Evolutionary conservation across 2,888 invertebrate species (phyloP).

Genomic region (Eubasilissa splendida): DNA sequence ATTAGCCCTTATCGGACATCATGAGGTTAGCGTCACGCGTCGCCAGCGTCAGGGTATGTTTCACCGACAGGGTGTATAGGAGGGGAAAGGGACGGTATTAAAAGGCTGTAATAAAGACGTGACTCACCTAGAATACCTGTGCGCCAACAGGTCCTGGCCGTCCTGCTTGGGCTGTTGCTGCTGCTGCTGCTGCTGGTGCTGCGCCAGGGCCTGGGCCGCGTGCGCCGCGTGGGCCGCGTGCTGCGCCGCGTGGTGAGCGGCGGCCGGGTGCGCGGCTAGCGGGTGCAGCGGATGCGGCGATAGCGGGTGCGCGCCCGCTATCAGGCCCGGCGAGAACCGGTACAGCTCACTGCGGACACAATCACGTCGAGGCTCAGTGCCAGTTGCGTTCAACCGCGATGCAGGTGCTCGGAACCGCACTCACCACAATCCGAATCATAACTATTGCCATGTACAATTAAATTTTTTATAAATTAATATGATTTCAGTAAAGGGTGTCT

Average conservation of each 20-base stretch:
- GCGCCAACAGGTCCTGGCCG: constrained; percentile 61
- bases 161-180: constrained; percentile 40
- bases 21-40: no score
- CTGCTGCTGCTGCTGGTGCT: constrained; percentile 24
- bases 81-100: background rate
- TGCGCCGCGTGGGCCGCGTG: constrained; percentile 50
- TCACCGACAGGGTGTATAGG: no score
- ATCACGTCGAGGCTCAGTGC: background rate
- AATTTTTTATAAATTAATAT: no score
- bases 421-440: no score
- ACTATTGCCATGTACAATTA: no score
- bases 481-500: no score
- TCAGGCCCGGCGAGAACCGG: constrained; percentile 93
- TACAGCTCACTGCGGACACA: constrained; percentile 80
- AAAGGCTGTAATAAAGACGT: background rate
- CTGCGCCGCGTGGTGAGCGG: constrained; percentile 65
- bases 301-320: constrained; percentile 75
- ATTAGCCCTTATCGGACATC: no score
- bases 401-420: no score
- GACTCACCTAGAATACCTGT: constrained; percentile 79
- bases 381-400: no score
- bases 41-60: no score
- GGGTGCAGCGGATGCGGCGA: constrained; percentile 81
- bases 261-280: constrained; percentile 86
- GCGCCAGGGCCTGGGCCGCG: constrained; percentile 38